Base-by-base conservation (phyloP, 2,113 vertebrate species). In the Scalopus aquaticus region DNA sequence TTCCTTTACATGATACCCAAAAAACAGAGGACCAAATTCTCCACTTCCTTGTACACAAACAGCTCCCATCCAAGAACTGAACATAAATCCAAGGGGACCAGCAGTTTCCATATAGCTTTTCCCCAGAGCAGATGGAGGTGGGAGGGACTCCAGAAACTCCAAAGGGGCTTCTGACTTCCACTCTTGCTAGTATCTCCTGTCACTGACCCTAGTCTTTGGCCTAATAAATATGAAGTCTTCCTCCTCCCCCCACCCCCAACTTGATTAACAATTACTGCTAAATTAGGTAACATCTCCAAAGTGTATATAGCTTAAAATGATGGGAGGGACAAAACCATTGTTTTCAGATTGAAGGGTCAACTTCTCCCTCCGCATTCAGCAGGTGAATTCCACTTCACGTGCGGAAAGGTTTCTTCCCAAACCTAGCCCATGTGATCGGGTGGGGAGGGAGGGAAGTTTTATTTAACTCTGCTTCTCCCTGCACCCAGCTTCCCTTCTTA, bases 361-460 rank as follows among this genome's bases (percentile, higher is more conserved):
- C 54, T 56, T 5, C 51, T 7, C 54, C 20, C 54, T 56, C 22
- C 54, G 44, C 79, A 13, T 67, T 35, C 96, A 97, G 96, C 98
- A 98, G 98, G 98, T 98, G 97, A 98, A 98, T 98, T 98, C 95
- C 96, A 97, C 96, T 28, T 65, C 97, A 97, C 96, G 88, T 97
- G 97, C 86, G 93, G 92, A 95, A 93, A 73, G 97, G 94, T 98
- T 98, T 94, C 94, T 94, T 94, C 95, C 65, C 16, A 2, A 90
- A 95, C 72, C 90, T 93, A 91, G 64, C 83, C 86, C 80, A 77
- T 44, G 7, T 79, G 80, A 39, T 46, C 83, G 49, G 42, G 67
- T 46, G 87, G 42, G 42, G 24, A 65, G 30, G n/a, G 54, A 79
- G 87, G 62, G 44, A 69, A 88, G 80, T 93, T 69, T 44, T 97